A percentile compares a stretch with the other conserved stretches of the same genome.
These are phyloP conservation scores for Phenganax stokvisi DNA, from an alignment of 92 coral and sea anemone genomes.

Conservation along the genomic window DNA sequence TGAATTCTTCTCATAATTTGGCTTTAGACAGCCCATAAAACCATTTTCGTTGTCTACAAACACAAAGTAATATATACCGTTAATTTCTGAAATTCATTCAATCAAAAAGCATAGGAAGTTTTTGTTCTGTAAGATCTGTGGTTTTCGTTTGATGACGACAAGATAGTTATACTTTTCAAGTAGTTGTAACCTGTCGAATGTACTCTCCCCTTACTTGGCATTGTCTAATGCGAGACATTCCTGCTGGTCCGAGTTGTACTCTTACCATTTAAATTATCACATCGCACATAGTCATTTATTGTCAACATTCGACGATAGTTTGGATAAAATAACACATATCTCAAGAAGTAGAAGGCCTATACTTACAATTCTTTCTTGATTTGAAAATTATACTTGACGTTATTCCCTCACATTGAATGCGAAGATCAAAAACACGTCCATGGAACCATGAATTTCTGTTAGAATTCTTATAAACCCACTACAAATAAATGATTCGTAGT, in stretches of 20 bases:
- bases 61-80: too few species aligned
- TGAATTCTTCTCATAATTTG: background rate
- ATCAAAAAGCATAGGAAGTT: too few species aligned
- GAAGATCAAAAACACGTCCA: conserved; percentile 14
- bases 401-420: conserved; percentile 24
- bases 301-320: background rate
- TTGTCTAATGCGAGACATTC: too few species aligned
- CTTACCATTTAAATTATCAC: too few species aligned
- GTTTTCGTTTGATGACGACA: too few species aligned
- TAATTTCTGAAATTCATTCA: too few species aligned
- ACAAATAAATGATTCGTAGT: background rate
- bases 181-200: too few species aligned
- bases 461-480: conserved; percentile 2
- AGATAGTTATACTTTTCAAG: too few species aligned
- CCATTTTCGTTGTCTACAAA: conserved; percentile 13
- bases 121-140: too few species aligned
- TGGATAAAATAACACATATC: background rate
- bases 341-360: background rate
- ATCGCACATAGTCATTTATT: too few species aligned
- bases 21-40: conserved; percentile 16
- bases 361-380: conserved; percentile 30
- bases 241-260: too few species aligned
- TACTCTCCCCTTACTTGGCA: too few species aligned
- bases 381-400: conserved; percentile 30
- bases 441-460: conserved; percentile 18